A percentile compares a stretch with the other conserved stretches of the same genome.
These are phyloP conservation scores for Pogona vitticeps DNA, from an alignment of 2,113 vertebrate species.

Conservation along the genomic window DNA sequence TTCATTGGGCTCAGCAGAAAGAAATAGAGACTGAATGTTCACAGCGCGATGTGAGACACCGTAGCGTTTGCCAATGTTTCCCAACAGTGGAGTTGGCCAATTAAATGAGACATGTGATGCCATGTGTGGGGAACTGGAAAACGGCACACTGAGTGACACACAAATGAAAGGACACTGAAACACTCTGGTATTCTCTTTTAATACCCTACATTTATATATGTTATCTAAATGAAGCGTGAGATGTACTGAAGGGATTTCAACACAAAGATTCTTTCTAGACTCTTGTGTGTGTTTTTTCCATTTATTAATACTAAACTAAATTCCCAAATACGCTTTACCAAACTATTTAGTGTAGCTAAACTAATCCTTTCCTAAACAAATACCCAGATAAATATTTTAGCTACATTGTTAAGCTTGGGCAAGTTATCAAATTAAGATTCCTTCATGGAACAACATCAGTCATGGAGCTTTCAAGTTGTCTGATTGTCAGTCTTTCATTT, in stretches of 20 bases:
- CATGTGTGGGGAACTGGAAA: slow-evolving; percentile 58
- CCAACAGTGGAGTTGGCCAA: slow-evolving; percentile 70
- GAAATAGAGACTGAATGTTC: slow-evolving; percentile 45
- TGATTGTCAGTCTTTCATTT: rapidly evolving
- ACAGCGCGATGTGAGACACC: slow-evolving; percentile 46
- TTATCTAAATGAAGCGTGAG: slow-evolving; percentile 57
- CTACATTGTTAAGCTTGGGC: slow-evolving; percentile 43
- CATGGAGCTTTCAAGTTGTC: slow-evolving; percentile 7
- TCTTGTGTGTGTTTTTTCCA: slow-evolving; percentile 37
- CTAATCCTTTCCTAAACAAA: too few species aligned
- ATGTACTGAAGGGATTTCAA: slow-evolving; percentile 50
- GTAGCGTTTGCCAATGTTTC: slow-evolving; percentile 49
- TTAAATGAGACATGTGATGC: slow-evolving; percentile 70
- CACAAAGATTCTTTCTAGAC: slow-evolving; percentile 59
- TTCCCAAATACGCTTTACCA: background rate
- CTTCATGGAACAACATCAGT: slow-evolving; percentile 31
- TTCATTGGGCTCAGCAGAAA: slow-evolving; percentile 60
- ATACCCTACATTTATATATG: slow-evolving; percentile 24
- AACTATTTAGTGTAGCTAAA: background rate
- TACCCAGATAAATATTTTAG: slow-evolving; percentile 40
- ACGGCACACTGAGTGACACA: slow-evolving; percentile 59
- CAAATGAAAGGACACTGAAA: slow-evolving; percentile 56
- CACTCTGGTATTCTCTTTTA: slow-evolving; percentile 55
- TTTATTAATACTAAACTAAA: slow-evolving; percentile 58
- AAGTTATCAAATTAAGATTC: slow-evolving; percentile 53